A percentile compares a stretch with the other conserved stretches of the same genome.
Conservation (phyloP, 2,113 vertebrate genomes). For the Phainopepla nitens region DNA sequence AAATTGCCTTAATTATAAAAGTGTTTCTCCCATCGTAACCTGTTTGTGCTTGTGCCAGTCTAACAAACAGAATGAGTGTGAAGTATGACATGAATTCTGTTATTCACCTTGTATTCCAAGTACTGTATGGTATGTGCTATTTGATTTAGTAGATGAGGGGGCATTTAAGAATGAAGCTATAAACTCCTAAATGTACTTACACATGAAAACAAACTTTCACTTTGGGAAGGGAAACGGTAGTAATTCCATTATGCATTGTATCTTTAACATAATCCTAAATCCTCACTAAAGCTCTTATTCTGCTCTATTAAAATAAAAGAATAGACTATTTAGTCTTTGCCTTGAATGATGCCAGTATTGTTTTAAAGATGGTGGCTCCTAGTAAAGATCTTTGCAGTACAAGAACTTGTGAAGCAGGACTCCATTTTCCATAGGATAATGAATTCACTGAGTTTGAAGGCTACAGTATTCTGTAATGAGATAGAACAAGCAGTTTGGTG, state of each 20-base stretch:
- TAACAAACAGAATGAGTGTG: not conserved
- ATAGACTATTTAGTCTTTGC: not conserved
- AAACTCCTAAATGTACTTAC: not conserved
- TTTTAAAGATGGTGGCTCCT: not conserved
- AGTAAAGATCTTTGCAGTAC: not conserved
- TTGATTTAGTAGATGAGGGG: not conserved
- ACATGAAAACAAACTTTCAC: conserved; percentile 42
- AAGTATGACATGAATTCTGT: not conserved
- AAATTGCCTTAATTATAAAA: not conserved
- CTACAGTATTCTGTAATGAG: not conserved
- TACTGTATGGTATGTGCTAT: not conserved
- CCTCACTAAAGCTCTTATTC: conserved; percentile 35
- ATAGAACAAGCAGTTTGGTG: not conserved
- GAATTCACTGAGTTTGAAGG: not conserved
- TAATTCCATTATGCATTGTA: conserved; percentile 8
- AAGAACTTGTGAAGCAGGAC: not conserved
- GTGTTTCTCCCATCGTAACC: not conserved
- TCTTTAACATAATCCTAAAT: conserved; percentile 49
- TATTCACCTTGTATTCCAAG: not conserved
- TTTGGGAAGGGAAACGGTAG: conserved; percentile 10
- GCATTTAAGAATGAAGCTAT: not conserved
- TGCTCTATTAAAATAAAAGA: conserved; percentile 35
- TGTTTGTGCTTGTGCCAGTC: not conserved
- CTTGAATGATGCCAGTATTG: not conserved
- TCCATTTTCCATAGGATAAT: not conserved